A percentile compares a stretch with the other conserved stretches of the same genome.
phyloP scores from a whole-genome alignment of 1,140 invertebrate genomes.

The Colletes gigas region DNA sequence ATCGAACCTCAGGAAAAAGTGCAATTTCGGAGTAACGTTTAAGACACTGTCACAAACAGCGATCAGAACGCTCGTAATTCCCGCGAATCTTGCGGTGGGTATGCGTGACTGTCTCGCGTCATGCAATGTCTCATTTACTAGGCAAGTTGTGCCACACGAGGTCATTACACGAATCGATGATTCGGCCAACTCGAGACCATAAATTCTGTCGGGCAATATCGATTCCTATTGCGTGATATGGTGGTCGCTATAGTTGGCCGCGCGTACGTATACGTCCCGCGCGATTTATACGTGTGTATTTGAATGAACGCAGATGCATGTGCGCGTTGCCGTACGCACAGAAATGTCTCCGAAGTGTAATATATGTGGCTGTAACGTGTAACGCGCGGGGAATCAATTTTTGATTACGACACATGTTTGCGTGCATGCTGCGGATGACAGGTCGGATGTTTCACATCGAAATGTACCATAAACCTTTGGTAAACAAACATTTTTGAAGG shows the following conservation, averaged over 20 bases:
- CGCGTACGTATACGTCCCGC: neutral
- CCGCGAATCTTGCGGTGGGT: neutral
- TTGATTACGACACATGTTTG: constrained; percentile 8
- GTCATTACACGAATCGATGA: constrained; percentile 74
- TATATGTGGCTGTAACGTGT: neutral
- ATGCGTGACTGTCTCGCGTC: constrained; percentile 18
- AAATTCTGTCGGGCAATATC: constrained; percentile 61
- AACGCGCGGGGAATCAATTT: constrained; percentile 1
- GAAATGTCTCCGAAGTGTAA: constrained; percentile 2
- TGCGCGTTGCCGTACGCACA: neutral
- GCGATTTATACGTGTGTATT: neutral
- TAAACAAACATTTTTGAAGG: neutral
- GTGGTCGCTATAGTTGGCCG: neutral
- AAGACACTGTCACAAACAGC: neutral
- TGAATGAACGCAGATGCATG: neutral
- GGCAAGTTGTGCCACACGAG: constrained; percentile 27
- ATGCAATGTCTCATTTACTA: constrained; percentile 30
- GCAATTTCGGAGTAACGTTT: neutral
- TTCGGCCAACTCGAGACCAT: constrained; percentile 66
- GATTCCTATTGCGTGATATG: constrained; percentile 31
- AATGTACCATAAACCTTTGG: neutral
- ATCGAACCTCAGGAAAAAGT: no score
- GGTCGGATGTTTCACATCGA: neutral
- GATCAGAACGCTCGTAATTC: neutral
- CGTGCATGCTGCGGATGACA: constrained; percentile 5